Percentiles rank a stretch among this genome's conserved stretches.
phyloP scores from a whole-genome alignment of 2,113 vertebrate genomes.

The Apaloderma vittatum region DNA sequence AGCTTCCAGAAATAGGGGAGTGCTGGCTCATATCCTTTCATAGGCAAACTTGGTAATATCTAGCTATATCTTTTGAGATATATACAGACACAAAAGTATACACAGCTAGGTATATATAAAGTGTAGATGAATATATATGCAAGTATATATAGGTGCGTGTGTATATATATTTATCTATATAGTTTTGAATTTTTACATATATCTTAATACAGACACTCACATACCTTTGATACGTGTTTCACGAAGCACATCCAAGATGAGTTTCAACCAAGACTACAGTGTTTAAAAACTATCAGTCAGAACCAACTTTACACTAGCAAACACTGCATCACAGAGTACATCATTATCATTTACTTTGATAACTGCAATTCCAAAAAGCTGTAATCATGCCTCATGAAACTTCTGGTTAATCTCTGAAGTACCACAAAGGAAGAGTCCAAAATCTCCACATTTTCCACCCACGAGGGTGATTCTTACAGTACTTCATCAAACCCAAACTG shows the following conservation, averaged over 20 bases:
- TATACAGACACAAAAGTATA: neutral
- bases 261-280: neutral
- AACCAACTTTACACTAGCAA: neutral
- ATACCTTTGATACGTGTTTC: fast-evolving
- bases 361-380: neutral
- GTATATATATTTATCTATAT: neutral
- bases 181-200: neutral
- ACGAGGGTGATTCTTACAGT: neutral
- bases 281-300: neutral
- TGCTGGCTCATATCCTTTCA: neutral
- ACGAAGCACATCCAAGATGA: neutral
- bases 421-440: neutral
- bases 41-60: neutral
- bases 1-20: neutral
- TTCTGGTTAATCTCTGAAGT: neutral
- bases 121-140: neutral
- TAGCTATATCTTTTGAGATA: neutral
- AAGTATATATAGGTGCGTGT: neutral
- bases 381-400: neutral
- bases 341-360: fast-evolving
- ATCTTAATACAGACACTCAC: neutral
- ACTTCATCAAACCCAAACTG: neutral
- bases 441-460: neutral
- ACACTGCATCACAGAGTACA: neutral
- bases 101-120: neutral